Percentiles rank a stretch among this genome's conserved stretches.
Evolutionary conservation across 1,140 invertebrate genomes (phyloP).

Genomic region (Habropoda laboriosa): DNA sequence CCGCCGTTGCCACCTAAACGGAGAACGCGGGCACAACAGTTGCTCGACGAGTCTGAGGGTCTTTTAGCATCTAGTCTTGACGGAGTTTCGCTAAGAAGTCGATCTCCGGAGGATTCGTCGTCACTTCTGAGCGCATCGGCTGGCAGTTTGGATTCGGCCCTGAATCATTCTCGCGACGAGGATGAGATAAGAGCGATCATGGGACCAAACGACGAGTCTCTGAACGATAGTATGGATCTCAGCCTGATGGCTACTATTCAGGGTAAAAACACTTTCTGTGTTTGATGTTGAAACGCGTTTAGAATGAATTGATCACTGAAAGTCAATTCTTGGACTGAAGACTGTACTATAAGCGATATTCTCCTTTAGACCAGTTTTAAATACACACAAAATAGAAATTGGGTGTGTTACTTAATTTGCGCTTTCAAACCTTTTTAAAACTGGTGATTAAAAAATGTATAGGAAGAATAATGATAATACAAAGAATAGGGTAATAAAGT

Average conservation of each 20-base stretch:
- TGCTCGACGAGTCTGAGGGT: conserved; percentile 81
- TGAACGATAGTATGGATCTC: conserved; percentile 80
- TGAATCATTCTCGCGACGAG: conserved; percentile 91
- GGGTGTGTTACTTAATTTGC: no score
- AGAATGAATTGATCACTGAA: neutral
- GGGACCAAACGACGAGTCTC: conserved; percentile 82
- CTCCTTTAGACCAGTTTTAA: no score
- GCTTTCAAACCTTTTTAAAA: no score
- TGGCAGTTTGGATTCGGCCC: conserved; percentile 91
- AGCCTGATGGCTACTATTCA: conserved; percentile 80
- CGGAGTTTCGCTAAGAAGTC: conserved; percentile 84
- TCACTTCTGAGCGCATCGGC: conserved; percentile 88
- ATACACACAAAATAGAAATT: no score
- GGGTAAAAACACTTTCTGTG: conserved; percentile 62
- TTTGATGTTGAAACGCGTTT: neutral
- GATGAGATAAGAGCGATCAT: conserved; percentile 85
- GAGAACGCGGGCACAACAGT: conserved; percentile 81
- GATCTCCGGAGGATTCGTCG: conserved; percentile 86
- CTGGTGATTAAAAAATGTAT: no score
- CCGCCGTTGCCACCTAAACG: conserved; percentile 90
- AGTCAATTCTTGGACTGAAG: no score
- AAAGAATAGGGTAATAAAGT: no score
- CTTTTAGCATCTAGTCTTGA: conserved; percentile 83
- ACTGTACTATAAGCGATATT: no score
- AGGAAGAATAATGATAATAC: no score